A percentile compares a stretch with the other conserved stretches of the same genome.
Evolutionary conservation across 1,140 invertebrate species (phyloP).

Genomic region (Drosophila subpulchrella): DNA sequence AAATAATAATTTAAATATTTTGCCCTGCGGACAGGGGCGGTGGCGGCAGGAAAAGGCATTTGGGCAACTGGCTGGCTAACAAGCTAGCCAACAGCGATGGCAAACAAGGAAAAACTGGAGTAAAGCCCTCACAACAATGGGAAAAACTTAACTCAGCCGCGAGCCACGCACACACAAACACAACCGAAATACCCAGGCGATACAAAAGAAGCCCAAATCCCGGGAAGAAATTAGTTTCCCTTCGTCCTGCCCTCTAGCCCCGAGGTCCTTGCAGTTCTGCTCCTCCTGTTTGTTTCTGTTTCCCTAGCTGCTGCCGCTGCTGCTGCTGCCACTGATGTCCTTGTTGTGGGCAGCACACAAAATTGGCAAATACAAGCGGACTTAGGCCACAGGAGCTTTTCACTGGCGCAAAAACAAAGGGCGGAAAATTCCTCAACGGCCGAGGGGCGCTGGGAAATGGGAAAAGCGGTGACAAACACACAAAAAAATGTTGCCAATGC

Average conservation of each 20-base stretch:
- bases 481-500: conserved; percentile 62
- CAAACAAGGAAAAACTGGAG: conserved; percentile 57
- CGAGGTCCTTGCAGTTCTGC: conserved; percentile 39
- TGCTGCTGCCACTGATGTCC: conserved; percentile 18
- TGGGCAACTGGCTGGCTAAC: conserved; percentile 67
- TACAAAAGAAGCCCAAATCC: conserved; percentile 57
- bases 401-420: conserved; percentile 34
- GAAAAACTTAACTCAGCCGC: conserved; percentile 75
- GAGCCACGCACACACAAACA: conserved; percentile 59
- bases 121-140: conserved; percentile 52
- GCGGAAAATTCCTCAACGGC: conserved; percentile 35
- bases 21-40: conserved; percentile 11
- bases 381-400: conserved; percentile 21
- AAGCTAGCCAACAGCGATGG: conserved; percentile 50
- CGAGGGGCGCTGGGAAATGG: neutral
- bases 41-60: conserved; percentile 72
- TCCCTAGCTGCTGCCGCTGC: conserved; percentile 1
- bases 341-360: conserved; percentile 51
- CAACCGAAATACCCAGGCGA: conserved; percentile 25
- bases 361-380: conserved; percentile 52
- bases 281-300: conserved; percentile 6
- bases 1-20: conserved; percentile 81
- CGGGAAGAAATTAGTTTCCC: conserved; percentile 78
- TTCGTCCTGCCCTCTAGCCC: conserved; percentile 27
- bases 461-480: conserved; percentile 32